Evolutionary conservation across 2,797 vertebrate genomes (phyloP).

Genomic region (Rhodeus uyekii): DNA sequence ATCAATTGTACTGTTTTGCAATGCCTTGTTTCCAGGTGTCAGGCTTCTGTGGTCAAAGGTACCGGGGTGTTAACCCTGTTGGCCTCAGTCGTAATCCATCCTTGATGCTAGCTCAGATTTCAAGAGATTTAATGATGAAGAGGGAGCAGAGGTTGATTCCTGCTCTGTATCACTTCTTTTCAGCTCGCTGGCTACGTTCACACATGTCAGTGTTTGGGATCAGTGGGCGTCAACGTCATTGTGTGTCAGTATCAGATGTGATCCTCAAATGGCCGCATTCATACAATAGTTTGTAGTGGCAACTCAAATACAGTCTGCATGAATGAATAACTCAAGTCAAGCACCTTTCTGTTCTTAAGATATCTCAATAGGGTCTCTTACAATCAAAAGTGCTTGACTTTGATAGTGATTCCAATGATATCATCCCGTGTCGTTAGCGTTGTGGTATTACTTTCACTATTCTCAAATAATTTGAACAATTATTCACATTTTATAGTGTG

Average conservation of each 20-base stretch:
- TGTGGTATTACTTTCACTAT: background rate
- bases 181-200: background rate
- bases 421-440: background rate
- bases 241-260: background rate
- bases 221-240: background rate
- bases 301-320: background rate
- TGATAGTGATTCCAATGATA: background rate
- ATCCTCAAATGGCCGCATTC: background rate
- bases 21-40: background rate
- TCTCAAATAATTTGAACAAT: background rate
- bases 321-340: background rate
- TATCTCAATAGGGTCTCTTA: background rate
- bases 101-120: background rate
- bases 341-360: background rate
- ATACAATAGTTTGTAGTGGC: background rate
- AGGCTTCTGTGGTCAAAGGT: background rate
- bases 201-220: slow-evolving; percentile 8
- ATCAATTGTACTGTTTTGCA: background rate
- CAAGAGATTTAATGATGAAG: background rate
- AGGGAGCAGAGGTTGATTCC: slow-evolving; percentile 3
- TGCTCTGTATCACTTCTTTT: background rate
- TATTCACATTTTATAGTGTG: background rate
- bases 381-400: too few species aligned
- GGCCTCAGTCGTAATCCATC: background rate
- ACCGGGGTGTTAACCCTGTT: background rate